Evolutionary conservation across 2,113 vertebrate species (phyloP).

Genomic region (Beaufortia kweichowensis): DNA sequence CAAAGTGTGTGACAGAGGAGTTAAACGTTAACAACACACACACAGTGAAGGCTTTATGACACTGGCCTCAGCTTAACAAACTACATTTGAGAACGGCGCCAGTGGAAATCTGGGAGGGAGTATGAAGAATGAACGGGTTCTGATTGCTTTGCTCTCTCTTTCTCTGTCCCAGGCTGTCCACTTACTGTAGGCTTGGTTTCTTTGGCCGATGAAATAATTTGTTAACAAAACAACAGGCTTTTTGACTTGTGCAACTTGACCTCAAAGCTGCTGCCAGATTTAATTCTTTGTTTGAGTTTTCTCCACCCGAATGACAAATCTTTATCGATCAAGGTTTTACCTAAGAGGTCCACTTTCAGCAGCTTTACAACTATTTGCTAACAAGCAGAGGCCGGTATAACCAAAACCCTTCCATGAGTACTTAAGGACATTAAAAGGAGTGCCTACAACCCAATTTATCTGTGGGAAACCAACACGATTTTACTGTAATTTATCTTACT

Average conservation of each 20-base stretch:
- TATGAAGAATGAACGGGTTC: background rate
- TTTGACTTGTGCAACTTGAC: constrained; percentile 39
- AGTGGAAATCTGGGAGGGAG: constrained; percentile 48
- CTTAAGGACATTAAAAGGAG: too few relatives aligned
- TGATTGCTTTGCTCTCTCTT: background rate
- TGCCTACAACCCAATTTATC: too few relatives aligned
- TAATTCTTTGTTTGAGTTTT: constrained; percentile 22
- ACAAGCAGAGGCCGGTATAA: too few relatives aligned
- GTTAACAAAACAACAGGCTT: constrained; percentile 52
- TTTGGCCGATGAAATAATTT: constrained; percentile 57
- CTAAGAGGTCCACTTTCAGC: background rate
- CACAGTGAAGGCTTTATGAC: constrained; percentile 56
- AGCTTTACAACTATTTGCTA: too few relatives aligned
- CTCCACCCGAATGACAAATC: background rate
- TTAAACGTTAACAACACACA: constrained; percentile 60
- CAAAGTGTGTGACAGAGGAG: constrained; percentile 61
- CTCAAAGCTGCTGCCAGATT: constrained; percentile 16
- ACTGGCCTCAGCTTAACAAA: constrained; percentile 57
- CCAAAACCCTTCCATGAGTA: too few relatives aligned
- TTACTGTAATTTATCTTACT: too few relatives aligned
- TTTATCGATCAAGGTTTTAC: background rate
- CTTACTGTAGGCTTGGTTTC: constrained; percentile 30
- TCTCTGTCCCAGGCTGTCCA: constrained; percentile 8
- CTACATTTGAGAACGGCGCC: constrained; percentile 64
- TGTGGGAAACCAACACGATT: too few relatives aligned